phyloP scores from a whole-genome alignment of 2,888 invertebrate genomes.

The Hypena proboscidalis region DNA sequence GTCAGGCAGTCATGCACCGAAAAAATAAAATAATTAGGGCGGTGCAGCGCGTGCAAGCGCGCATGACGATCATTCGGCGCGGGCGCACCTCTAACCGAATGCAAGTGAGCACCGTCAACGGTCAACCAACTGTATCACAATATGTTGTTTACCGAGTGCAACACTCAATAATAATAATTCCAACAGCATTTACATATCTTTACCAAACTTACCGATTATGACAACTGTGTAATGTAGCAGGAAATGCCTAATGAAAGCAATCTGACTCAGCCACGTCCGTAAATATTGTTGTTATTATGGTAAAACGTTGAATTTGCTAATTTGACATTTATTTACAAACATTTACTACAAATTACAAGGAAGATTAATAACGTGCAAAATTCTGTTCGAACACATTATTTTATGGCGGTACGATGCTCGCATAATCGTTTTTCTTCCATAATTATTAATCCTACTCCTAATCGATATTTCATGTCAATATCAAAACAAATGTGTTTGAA shows the following conservation, averaged over 20 bases:
- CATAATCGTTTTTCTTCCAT: slow-evolving; percentile 22
- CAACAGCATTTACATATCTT: no score
- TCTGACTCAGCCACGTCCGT: background rate
- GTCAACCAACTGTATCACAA: slow-evolving; percentile 44
- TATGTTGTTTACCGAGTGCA: slow-evolving; percentile 36
- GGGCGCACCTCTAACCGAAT: slow-evolving; percentile 39
- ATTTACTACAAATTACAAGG: slow-evolving; percentile 5
- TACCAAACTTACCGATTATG: no score
- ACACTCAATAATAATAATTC: slow-evolving; percentile 29
- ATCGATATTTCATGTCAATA: slow-evolving; percentile 20
- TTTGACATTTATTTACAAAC: background rate
- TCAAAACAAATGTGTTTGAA: slow-evolving; percentile 16
- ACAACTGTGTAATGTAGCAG: no score
- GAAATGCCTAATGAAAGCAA: background rate
- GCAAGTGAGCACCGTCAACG: slow-evolving; percentile 34
- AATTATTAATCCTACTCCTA: slow-evolving; percentile 5
- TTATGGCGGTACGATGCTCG: slow-evolving; percentile 4
- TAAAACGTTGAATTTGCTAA: no score
- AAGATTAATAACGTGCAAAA: background rate
- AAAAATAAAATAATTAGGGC: slow-evolving; percentile 47
- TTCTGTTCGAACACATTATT: background rate
- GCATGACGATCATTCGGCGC: no score
- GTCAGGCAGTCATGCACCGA: slow-evolving; percentile 42
- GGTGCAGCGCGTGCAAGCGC: slow-evolving; percentile 38
- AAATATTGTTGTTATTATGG: background rate